Evolutionary conservation across 2,797 vertebrate genomes (phyloP).

Genomic region (Natrix natrix): DNA sequence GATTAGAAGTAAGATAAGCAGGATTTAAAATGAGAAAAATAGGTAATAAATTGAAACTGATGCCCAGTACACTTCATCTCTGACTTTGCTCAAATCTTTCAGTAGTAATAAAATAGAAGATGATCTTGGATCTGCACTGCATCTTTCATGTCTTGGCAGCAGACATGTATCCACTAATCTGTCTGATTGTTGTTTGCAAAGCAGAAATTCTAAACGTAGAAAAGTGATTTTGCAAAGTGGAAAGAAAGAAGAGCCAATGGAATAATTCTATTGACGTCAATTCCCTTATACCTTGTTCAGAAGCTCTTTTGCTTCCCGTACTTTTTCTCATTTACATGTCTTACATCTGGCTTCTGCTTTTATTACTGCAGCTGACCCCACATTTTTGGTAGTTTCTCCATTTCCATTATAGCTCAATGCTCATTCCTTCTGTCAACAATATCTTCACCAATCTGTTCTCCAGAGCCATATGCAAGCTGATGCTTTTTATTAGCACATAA

Average conservation of each 20-base stretch:
- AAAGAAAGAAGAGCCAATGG: conserved; percentile 17
- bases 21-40: background rate
- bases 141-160: background rate
- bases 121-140: background rate
- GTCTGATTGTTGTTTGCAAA: background rate
- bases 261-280: conserved; percentile 16
- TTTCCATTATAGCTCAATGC: background rate
- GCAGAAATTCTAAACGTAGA: background rate
- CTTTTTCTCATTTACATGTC: background rate
- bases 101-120: accelerated
- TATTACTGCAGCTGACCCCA: conserved; percentile 58
- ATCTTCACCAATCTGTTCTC: background rate
- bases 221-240: conserved; percentile 21
- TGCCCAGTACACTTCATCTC: background rate
- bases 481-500: conserved; percentile 53
- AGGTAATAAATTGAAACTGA: background rate
- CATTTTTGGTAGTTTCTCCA: conserved; percentile 29
- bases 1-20: background rate
- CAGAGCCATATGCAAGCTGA: conserved; percentile 33
- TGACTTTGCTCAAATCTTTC: background rate
- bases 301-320: conserved; percentile 5
- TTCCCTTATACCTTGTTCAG: accelerated
- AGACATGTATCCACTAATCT: background rate
- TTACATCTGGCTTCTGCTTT: conserved; percentile 33
- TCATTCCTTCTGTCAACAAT: conserved; percentile 22